Base-by-base conservation (phyloP, 2,113 vertebrate genomes). In the Sinocyclocheilus anshuiensis region DNA sequence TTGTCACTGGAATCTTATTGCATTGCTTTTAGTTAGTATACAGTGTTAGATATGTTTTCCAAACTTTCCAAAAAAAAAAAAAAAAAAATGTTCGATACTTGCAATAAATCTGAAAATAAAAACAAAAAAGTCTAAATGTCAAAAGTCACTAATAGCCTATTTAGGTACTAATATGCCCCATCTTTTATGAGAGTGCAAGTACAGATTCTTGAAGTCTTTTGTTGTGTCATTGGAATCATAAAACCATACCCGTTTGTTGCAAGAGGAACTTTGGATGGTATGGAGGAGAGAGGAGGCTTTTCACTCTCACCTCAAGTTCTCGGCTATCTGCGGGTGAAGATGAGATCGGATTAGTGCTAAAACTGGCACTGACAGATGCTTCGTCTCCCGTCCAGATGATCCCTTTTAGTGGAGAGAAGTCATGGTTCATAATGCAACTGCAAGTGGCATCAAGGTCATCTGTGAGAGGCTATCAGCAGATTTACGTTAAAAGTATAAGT, bases 311-410 rank as follows among this genome's bases (percentile, higher is more conserved):
- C 33, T 29, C 9, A 6, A 83, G 36, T 84, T 89, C 71, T 84
- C 65, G 0, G 26, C 42, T 48, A 89, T 86, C 81, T 78, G 82
- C 59, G 50, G 42, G 22, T 59, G 81, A 86, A 90, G 86, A 83
- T 83, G 90, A 89, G 92, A 93, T 86, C 36, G 89, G 92, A 94
- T 94, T 93, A 93, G 86, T 45, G 84, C 79, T 93, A 92, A 93
- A 89, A 90, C 80, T 84, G 85, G 48, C 81, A 24, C 8, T 61
- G 39, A 29, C 91, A 92, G 92, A 90, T 91, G 90, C 86, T 69
- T 85, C 2, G 2, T 72, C 90, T 90, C 78, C 77, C 26, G 88
- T 89, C 75, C 61, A 87, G 85, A 87, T 92, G 90, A 91, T 92
- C 92, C 91, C 86, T 88, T 87, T 92, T 79, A 89, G 84, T 77